Evolutionary conservation across 2,888 invertebrate species (phyloP).

Genomic region (Scrobipalpa costella): DNA sequence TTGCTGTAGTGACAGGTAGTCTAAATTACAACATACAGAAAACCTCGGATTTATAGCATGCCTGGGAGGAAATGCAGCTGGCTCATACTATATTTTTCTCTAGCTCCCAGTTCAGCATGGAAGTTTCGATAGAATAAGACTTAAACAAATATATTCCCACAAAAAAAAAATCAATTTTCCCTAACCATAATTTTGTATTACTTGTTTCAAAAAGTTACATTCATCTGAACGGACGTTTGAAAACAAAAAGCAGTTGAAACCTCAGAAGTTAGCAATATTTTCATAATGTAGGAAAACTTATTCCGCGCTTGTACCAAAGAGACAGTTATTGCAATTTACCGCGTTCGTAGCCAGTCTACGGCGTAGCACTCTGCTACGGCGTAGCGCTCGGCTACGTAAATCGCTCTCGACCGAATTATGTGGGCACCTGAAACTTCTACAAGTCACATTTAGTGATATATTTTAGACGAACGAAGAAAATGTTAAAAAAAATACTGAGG

Average conservation of each 20-base stretch:
- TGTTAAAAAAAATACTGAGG: too few species aligned
- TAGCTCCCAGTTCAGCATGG: too few species aligned
- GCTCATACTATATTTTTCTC: too few species aligned
- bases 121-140: too few species aligned
- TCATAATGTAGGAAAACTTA: slow-evolving; percentile 27
- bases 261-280: slow-evolving; percentile 17
- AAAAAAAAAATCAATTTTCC: too few species aligned
- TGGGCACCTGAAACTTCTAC: slow-evolving; percentile 24
- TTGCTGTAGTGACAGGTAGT: too few species aligned
- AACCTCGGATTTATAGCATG: too few species aligned
- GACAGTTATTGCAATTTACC: slow-evolving; percentile 32
- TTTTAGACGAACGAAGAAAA: neutral
- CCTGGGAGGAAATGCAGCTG: too few species aligned
- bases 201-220: neutral
- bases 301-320: slow-evolving; percentile 21
- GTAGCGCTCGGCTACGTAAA: slow-evolving; percentile 27
- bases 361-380: slow-evolving; percentile 20
- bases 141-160: too few species aligned
- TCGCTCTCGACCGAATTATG: slow-evolving; percentile 25
- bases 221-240: neutral
- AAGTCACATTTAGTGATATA: slow-evolving; percentile 20
- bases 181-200: too few species aligned
- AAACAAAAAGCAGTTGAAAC: slow-evolving; percentile 17
- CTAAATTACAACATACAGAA: too few species aligned
- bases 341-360: slow-evolving; percentile 28